Evolutionary conservation across 2,797 vertebrate species (phyloP).

Genomic region (Gephyroberyx darwinii): DNA sequence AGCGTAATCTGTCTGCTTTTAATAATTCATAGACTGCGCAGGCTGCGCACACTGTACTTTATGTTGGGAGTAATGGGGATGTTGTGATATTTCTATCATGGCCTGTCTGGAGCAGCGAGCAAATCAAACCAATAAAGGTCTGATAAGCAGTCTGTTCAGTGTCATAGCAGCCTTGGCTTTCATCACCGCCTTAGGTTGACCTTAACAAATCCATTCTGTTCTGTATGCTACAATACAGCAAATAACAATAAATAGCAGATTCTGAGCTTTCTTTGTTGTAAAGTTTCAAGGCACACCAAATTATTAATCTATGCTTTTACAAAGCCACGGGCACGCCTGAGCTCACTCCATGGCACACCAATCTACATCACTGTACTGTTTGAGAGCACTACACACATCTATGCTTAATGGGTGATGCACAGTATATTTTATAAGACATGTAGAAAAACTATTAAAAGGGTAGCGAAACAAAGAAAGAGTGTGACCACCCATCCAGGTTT

Average conservation of each 20-base stretch:
- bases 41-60: slow-evolving; percentile 71
- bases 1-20: slow-evolving; percentile 78
- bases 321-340: slow-evolving; percentile 6
- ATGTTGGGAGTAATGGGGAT: slow-evolving; percentile 76
- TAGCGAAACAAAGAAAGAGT: neutral
- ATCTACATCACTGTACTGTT: neutral
- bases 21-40: slow-evolving; percentile 79
- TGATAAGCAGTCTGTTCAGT: slow-evolving; percentile 72
- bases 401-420: neutral
- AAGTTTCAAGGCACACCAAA: slow-evolving; percentile 37
- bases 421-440: neutral
- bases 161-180: slow-evolving; percentile 72
- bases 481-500: slow-evolving; percentile 5
- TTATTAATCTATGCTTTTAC: slow-evolving; percentile 15
- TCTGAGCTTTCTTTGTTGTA: slow-evolving; percentile 10
- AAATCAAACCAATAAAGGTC: slow-evolving; percentile 72
- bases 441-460: slow-evolving; percentile 4
- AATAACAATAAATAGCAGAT: slow-evolving; percentile 24
- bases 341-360: neutral
- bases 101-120: slow-evolving; percentile 70
- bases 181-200: slow-evolving; percentile 61
- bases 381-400: neutral
- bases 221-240: slow-evolving; percentile 32
- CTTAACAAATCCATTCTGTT: slow-evolving; percentile 61
- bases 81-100: slow-evolving; percentile 81